A percentile compares a stretch with the other conserved stretches of the same genome.
These are phyloP conservation scores for Axis porcinus DNA, from an alignment of 2,113 vertebrate genomes.

Conservation along the genomic window DNA sequence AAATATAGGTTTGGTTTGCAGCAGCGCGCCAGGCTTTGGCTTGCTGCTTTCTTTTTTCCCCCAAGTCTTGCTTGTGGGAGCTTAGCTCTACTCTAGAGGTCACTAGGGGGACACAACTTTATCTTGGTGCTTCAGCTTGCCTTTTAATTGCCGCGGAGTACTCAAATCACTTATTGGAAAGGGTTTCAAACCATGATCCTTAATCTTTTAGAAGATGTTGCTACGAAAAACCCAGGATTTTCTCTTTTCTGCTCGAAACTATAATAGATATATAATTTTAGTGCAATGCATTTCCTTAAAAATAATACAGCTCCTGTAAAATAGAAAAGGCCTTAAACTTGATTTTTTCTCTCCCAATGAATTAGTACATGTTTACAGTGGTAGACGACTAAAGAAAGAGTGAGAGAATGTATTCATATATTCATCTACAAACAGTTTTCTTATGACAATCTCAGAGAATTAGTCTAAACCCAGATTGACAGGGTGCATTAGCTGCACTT, in stretches of 20 bases:
- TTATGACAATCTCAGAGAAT: background rate
- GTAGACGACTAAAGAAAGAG: background rate
- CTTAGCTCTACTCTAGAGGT: slow-evolving; percentile 64
- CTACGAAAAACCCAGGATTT: background rate
- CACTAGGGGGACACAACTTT: slow-evolving; percentile 55
- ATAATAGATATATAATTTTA: background rate
- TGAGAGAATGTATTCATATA: background rate
- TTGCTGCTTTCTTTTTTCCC: fast-evolving
- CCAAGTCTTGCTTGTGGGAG: background rate
- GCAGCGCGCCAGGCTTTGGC: fast-evolving
- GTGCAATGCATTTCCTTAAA: slow-evolving; percentile 25
- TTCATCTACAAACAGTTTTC: background rate
- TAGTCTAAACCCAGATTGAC: background rate
- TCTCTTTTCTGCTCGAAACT: background rate
- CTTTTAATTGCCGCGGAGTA: background rate
- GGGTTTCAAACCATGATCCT: background rate
- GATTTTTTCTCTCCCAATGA: background rate
- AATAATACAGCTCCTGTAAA: background rate
- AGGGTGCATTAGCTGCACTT: background rate
- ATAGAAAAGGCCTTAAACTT: background rate
- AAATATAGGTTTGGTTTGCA: background rate
- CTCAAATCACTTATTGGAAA: background rate
- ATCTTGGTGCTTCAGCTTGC: background rate
- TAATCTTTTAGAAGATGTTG: slow-evolving; percentile 30
- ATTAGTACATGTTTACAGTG: background rate